Conservation (phyloP, 2,113 vertebrate species). For the Myanophis thanlyinensis region DNA sequence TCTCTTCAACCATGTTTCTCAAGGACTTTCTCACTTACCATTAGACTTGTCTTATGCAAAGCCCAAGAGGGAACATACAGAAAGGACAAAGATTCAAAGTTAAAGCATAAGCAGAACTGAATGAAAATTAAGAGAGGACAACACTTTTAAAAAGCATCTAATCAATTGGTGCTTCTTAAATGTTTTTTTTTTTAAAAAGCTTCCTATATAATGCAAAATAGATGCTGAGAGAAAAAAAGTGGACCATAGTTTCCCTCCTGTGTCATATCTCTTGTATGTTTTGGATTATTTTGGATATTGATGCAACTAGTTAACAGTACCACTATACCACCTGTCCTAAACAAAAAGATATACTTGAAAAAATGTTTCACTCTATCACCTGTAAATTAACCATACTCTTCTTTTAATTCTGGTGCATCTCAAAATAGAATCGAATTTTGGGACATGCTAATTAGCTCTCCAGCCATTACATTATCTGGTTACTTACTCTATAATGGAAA, state of each 20-base stretch:
- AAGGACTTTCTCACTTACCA: background rate
- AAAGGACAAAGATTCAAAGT: background rate
- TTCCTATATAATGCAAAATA: background rate
- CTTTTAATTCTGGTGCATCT: background rate
- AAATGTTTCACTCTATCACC: background rate
- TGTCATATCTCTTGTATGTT: background rate
- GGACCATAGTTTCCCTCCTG: background rate
- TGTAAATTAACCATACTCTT: background rate
- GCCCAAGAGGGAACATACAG: background rate
- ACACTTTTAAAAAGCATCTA: background rate
- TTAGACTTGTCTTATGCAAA: background rate
- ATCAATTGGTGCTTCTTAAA: background rate
- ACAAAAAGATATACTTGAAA: background rate
- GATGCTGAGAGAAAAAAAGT: background rate
- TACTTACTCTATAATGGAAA: background rate
- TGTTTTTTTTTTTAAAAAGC: background rate
- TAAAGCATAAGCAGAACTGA: background rate
- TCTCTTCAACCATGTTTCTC: background rate
- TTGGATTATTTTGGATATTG: background rate
- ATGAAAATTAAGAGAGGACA: background rate
- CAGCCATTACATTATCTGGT: background rate
- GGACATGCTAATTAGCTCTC: background rate
- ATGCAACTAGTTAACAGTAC: background rate
- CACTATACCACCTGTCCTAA: background rate
- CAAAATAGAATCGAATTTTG: background rate